Base-by-base conservation (phyloP, 2,113 vertebrate species). In the Drymodes brunneopygia region DNA sequence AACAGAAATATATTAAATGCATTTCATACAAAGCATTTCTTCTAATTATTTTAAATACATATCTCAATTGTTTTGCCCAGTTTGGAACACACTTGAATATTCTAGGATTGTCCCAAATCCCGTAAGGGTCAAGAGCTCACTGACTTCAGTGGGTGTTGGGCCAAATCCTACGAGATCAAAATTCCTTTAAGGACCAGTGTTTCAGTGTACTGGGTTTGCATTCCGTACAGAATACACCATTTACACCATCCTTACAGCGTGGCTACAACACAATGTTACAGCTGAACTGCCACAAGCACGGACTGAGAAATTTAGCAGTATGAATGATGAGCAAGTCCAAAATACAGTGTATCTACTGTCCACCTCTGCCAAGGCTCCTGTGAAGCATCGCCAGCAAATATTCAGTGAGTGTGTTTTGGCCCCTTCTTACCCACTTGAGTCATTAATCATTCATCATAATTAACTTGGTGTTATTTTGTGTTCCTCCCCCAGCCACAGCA, bases 371-470 rank as follows among this genome's bases (percentile, higher is more conserved):
- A 45, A 69, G 42, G 67, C 61, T 82, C 50, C 77, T 86, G 77
- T 28, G 74, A 80, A 92, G 70, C 86, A 93, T 65, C 88, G 86
- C 48, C 35, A 75, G 78, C 0, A 4, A 89, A 47, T 19, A 35
- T 24, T 80, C 74, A 83, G 81, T 35, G 44, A 75, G 48, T 16
- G 2, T n/a, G 17, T 86, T 90, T 88, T 78, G 92, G 86, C 86
- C 92, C 35, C 45, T 88, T 93, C 92, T 92, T 78, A 60, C 44
- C 80, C 88, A 56, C 60, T 81, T 3, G 1, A 96, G 60, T 77
- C 72, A 91, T 96, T 95, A 94, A 95, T 94, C 82, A 94, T 94
- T 90, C 61, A 84, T 93, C 80, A 74, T 92, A 67, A 90, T 95
- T 86, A 94, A 81, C 64, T 86, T 0, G 0, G 85, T 88, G 90